Base-by-base conservation (phyloP, 2,888 invertebrate species). In the Molorchus minor region DNA sequence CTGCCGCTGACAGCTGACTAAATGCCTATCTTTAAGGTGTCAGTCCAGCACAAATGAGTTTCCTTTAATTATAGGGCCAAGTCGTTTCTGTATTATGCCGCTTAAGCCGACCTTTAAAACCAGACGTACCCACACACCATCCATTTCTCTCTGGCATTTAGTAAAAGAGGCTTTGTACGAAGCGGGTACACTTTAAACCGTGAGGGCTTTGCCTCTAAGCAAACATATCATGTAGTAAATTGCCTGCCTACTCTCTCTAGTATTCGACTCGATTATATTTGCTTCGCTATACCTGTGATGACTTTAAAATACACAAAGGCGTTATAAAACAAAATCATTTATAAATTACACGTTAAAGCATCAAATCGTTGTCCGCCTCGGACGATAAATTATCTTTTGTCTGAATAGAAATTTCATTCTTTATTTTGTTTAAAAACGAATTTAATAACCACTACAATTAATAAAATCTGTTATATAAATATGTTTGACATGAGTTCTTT, bases 21-120 rank as follows among this genome's bases (percentile, higher is more conserved):
- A 80, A 80, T 80, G 80, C 80, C 80, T 79, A 80, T 80, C 80
- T 80, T 80, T 80, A 80, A 80, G 78, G 80, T 80, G 80, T 80
- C 80, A 80, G 79, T 77, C 77, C 76, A 78, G 75, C 80, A 78
- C 80, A 80, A 80, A 80, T 80, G 80, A 80, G 80, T 80, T 80
- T 80, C 77, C 80, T 78, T 80, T 80, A 80, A 80, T 80, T 80
- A 80, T 77, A 80, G 80, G 80, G 77, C 79, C 79, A 79, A 74
- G 75, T 74, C 73, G 77, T 79, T 80, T 79, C 76, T 77, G 77
- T 78, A 73, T 73, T 75, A 70, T 75, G 77, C 77, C 79, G 76
- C 75, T 72, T 68, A 68, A 67, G 68, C 72, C 74, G 71, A 64
- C 67, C 58, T 55, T 49, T 46, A 38, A 54, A 46, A 55, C 19